Base-by-base conservation (phyloP, 2,113 vertebrate genomes). In the Charina bottae region DNA sequence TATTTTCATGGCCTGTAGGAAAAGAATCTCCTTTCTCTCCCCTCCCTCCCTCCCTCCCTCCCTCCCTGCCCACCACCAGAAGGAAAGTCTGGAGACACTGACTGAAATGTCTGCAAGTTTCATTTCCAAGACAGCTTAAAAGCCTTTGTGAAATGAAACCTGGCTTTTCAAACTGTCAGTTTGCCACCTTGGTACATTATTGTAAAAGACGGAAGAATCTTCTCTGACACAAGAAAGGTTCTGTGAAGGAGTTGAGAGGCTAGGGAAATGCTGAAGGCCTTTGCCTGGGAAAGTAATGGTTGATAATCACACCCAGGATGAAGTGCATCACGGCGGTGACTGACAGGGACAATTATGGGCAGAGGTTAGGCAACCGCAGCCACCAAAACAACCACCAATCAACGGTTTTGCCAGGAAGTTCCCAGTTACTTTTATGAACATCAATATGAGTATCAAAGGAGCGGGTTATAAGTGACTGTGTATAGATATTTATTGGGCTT, bases 91-190 rank as follows among this genome's bases (percentile, higher is more conserved):
- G 89, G 88, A 95, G 96, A 94, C 46, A 87, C 90, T 96, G 93
- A 95, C 95, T 96, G 95, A 96, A 96, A 93, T 91, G 84, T 94
- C 95, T 97, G 92, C 94, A 92, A 94, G 92, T 92, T 96, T 95
- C 72, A 91, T 87, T 94, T 83, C 95, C 85, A 92, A 97, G 96
- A 96, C 96, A 96, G 96, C 94, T 97, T 97, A 97, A 98, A 97
- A 97, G 96, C 95, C 93, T 94, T 90, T 84, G 78, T 87, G 95
- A 96, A 97, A 97, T 95, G 93, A 96, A 97, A 96, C 94, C 94
- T 92, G 86, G 95, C 93, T 97, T 97, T 96, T 94, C 96, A 96
- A 96, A 91, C 96, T 96, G 95, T 97, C 96, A 96, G 93, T 97
- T 97, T 97, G 94, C 96, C 95, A 94, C 92, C 92, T 96, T 93